A percentile compares a stretch with the other conserved stretches of the same genome.
These are phyloP conservation scores for Hydraecia micacea DNA, from an alignment of 2,888 invertebrate genomes.

Conservation along the genomic window DNA sequence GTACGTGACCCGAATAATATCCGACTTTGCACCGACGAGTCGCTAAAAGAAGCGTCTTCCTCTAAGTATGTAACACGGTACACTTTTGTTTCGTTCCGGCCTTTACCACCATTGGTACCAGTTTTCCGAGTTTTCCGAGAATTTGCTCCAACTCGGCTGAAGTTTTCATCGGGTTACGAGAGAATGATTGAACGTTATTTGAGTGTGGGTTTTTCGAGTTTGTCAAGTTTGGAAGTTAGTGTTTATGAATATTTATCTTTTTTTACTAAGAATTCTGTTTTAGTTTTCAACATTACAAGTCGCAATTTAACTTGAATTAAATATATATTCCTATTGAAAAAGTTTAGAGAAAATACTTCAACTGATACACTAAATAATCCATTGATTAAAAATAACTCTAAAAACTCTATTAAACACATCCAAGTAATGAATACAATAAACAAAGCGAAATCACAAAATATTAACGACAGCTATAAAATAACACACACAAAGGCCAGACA, in stretches of 20 bases:
- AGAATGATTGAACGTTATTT: slow-evolving; percentile 46
- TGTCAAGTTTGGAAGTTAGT: slow-evolving; percentile 22
- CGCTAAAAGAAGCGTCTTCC: slow-evolving; percentile 36
- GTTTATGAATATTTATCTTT: slow-evolving; percentile 7
- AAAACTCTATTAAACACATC: slow-evolving; percentile 7
- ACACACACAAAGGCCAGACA: slow-evolving; percentile 45
- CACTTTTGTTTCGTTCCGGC: slow-evolving; percentile 48
- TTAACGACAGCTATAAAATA: slow-evolving; percentile 51
- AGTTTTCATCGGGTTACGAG: slow-evolving; percentile 47
- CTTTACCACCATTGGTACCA: slow-evolving; percentile 10
- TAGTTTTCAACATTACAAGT: background rate
- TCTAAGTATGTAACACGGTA: slow-evolving; percentile 44
- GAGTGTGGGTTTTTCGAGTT: slow-evolving; percentile 18
- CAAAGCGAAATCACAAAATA: slow-evolving; percentile 36
- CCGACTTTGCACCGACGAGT: slow-evolving; percentile 34
- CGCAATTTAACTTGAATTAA: background rate
- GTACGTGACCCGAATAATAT: slow-evolving; percentile 66
- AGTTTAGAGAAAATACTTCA: too few species aligned
- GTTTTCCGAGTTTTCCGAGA: slow-evolving; percentile 21
- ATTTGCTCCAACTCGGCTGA: slow-evolving; percentile 29
- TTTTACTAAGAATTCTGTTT: background rate
- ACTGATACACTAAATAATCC: background rate
- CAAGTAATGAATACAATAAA: slow-evolving; percentile 33
- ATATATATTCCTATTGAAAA: background rate
- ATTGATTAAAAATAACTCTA: background rate